These are phyloP conservation scores for Labeo calbasu DNA, from an alignment of 2,797 vertebrate species.

Conservation along the genomic window DNA sequence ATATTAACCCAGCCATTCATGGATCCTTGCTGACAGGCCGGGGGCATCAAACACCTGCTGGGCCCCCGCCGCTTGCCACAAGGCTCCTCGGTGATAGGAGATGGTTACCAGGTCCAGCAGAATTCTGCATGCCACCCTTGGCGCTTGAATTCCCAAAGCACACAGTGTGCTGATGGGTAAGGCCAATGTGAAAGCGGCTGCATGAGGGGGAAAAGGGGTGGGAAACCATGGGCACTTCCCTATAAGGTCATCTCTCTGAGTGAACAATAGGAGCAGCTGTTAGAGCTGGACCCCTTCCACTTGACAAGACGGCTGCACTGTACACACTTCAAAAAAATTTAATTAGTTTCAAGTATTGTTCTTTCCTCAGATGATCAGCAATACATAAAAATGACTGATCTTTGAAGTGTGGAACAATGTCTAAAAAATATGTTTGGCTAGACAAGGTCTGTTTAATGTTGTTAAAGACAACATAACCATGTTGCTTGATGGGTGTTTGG, in stretches of 20 bases:
- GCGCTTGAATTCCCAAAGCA: conserved; percentile 82
- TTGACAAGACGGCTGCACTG: not conserved
- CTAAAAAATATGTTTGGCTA: not conserved
- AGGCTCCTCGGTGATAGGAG: conserved; percentile 68
- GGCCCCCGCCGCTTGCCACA: conserved; percentile 58
- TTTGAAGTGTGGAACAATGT: not conserved
- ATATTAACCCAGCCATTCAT: not conserved
- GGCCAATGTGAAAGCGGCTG: conserved; percentile 40
- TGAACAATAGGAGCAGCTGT: conserved; percentile 34
- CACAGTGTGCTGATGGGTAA: conserved; percentile 71
- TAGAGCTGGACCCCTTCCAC: conserved; percentile 20
- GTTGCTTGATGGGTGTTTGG: not conserved
- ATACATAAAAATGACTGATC: not conserved
- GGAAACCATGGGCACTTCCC: conserved; percentile 32
- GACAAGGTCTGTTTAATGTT: not conserved
- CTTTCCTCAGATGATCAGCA: not conserved
- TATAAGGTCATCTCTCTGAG: conserved; percentile 23
- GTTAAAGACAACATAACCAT: not conserved
- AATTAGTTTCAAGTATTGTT: not conserved
- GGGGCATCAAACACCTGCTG: conserved; percentile 2
- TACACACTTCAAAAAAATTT: not conserved
- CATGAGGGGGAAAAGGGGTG: not conserved
- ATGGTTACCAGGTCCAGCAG: conserved; percentile 81
- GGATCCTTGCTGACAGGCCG: not conserved
- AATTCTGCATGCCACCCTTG: conserved; percentile 80